Conservation (phyloP, 2,888 invertebrate species). For the Leptinotarsa rubiginosa region DNA sequence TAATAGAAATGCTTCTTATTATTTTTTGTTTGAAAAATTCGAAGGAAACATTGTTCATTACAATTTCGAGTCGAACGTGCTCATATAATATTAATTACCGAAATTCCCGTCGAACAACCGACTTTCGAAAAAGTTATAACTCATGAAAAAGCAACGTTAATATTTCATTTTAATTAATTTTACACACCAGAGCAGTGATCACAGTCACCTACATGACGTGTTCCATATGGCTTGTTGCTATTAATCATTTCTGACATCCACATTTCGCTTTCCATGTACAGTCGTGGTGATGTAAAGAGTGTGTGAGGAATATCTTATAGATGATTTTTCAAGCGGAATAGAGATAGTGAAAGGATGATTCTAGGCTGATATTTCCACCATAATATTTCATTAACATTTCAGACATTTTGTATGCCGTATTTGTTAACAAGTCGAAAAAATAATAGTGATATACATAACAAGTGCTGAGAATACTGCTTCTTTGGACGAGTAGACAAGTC, state of each 20-base stretch:
- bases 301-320: neutral
- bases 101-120: conserved; percentile 5
- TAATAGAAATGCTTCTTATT: neutral
- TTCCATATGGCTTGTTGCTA: conserved; percentile 32
- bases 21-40: neutral
- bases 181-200: conserved; percentile 35
- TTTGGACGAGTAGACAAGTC: too few species aligned
- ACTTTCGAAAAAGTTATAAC: conserved; percentile 29
- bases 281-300: neutral
- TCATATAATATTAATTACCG: neutral
- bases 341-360: too few species aligned
- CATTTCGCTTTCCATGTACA: conserved; percentile 23
- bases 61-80: neutral
- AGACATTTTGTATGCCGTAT: too few species aligned
- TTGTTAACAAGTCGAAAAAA: too few species aligned
- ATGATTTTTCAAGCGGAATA: too few species aligned
- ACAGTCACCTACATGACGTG: conserved; percentile 35
- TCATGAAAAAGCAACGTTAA: conserved; percentile 31
- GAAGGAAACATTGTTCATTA: neutral
- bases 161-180: conserved; percentile 42
- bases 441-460: too few species aligned
- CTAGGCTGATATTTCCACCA: too few species aligned
- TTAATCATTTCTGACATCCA: conserved; percentile 36
- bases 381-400: too few species aligned
- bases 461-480: too few species aligned